Evolutionary conservation across 2,888 invertebrate species (phyloP), one percentile per base, ranked within the genome.

Genomic region (Vesta saturnalis): DNA sequence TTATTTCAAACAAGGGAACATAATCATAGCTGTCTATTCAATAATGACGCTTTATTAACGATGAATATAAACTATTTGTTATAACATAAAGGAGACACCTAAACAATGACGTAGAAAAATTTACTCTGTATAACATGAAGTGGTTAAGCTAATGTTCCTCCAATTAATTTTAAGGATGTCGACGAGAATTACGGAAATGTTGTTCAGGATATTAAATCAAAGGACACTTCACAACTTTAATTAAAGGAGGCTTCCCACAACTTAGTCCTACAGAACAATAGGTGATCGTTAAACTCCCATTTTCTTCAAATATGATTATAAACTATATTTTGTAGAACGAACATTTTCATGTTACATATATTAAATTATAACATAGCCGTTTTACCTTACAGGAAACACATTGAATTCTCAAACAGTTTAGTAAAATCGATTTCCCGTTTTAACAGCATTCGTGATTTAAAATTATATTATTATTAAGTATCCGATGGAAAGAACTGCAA

Each of bases 151-250:
- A 52, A 52, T 52, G 52, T 52, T 52, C 52, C 52, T 21, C 21
- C 52, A 52, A 52, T 52, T 52, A 52, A 52, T 52, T 52, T 52
- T 52, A 19, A 52, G 52, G 52, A 52, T 21, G 52, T 52, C 52
- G 52, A 19, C 52, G 52, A 52, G 52, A 52, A 52, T 52, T 52
- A 52, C 52, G 52, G 52, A 52, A 52, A 52, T 52, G 52, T 52
- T 52, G 52, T 52, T 52, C 52, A n/a, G 52, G 52, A 52, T 52
- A 52, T 52, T 52, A 52, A 52, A 52, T 52, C 52, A 52, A 52
- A 52, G 52, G 52, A 52, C 52, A 52, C 19, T 52, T 52, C 52
- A 52, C 21, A 52, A 52, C 21, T 52, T 52, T 52, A 52, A 52
- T 52, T 52, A 52, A 52, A 52, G 52, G 52, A 52, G 19, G 52